Conservation (phyloP, 1,140 invertebrate species). For the Pentalonia nigronervosa region DNA sequence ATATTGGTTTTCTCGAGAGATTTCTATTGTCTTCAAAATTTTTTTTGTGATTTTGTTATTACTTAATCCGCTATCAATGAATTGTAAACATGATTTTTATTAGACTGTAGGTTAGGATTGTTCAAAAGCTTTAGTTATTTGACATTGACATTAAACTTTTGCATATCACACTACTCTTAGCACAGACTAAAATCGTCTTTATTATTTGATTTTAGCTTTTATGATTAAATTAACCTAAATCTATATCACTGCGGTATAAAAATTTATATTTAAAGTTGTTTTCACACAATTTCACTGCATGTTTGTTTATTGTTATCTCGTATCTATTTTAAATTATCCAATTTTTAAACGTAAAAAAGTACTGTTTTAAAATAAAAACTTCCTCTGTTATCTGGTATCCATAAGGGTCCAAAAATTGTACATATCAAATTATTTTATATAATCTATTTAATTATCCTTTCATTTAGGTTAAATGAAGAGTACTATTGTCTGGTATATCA, state of each 20-base stretch:
- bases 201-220: not conserved
- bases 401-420: not conserved
- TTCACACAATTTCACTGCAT: not conserved
- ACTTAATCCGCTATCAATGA: not conserved
- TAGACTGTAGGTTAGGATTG: not conserved
- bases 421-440: not conserved
- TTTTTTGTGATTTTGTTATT: not conserved
- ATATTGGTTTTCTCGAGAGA: too few relatives aligned
- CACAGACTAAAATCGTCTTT: not conserved
- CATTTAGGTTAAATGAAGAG: not conserved
- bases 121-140: not conserved
- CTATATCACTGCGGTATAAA: not conserved
- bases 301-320: not conserved
- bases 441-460: not conserved
- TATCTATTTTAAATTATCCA: not conserved
- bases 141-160: not conserved
- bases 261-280: not conserved
- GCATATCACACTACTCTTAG: not conserved
- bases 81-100: not conserved
- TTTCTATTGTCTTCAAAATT: too few relatives aligned
- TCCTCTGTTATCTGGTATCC: too few relatives aligned
- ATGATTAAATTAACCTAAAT: conserved; percentile 8
- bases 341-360: not conserved
- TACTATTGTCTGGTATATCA: not conserved
- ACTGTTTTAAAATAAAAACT: not conserved